These are phyloP conservation scores for Tetraneura akinire DNA, from an alignment of 1,140 invertebrate genomes.

Conservation along the genomic window DNA sequence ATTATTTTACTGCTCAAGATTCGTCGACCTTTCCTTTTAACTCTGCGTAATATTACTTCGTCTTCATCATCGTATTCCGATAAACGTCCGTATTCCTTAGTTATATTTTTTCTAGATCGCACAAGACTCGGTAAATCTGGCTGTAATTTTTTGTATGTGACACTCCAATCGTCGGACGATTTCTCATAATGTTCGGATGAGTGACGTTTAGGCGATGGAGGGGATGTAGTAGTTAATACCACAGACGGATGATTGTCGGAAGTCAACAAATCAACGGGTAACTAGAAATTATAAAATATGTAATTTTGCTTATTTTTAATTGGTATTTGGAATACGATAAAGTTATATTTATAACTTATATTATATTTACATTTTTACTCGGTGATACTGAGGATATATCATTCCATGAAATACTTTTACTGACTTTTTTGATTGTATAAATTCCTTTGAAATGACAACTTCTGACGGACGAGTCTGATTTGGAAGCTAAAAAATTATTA, in stretches of 20 bases:
- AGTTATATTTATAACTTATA: not conserved
- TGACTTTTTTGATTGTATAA: conserved; percentile 17
- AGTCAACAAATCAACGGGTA: conserved; percentile 35
- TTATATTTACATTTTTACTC: conserved; percentile 22
- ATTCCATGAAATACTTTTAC: conserved; percentile 26
- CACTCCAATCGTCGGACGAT: conserved; percentile 41
- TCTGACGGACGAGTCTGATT: conserved; percentile 39
- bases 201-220: conserved; percentile 26
- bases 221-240: not conserved
- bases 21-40: conserved; percentile 17
- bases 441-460: conserved; percentile 43
- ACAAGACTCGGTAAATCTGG: conserved; percentile 29
- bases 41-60: conserved; percentile 5
- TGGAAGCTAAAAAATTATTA: conserved; percentile 27
- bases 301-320: not conserved
- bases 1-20: not conserved
- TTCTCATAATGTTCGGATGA: conserved; percentile 38
- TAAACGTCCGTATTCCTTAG: not conserved
- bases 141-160: conserved; percentile 42
- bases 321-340: not conserved
- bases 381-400: conserved; percentile 6
- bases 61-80: conserved; percentile 16
- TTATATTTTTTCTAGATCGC: conserved; percentile 13
- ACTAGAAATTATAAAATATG: not conserved
- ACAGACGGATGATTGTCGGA: conserved; percentile 31